Evolutionary conservation across 53 echinoderm and acorn worm species (phyloP), one percentile per base, ranked within the genome.

Genomic region (Holothuria scabra): DNA sequence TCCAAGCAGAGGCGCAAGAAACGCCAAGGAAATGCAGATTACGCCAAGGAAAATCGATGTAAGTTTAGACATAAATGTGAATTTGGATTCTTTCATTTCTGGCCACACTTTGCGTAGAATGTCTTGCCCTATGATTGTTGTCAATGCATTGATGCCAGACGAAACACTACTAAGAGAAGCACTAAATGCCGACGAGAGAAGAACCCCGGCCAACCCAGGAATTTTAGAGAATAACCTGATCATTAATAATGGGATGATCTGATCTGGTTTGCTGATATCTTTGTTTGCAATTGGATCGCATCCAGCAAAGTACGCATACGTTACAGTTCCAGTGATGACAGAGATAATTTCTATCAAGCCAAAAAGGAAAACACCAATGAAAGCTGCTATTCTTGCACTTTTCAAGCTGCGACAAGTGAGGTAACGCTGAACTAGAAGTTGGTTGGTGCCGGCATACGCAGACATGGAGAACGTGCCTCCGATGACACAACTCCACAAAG

Each of bases 131-230:
- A 55, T 48, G 8, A 76, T 41, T 11, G 76, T 28, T 14, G 76
- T 52, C 49, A 76, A 26, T 19, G 76, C 76, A 25, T 76, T 76
- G 37, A 76, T 52, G 20, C 46, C 28, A 21, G 76, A 76, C 25
- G 76, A 76, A 0, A 48, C 76, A 8, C 48, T 48, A 2, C 29
- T 48, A 18, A 76, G 24, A 0, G 76, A 48, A 29, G 76, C 76
- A 76, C 56, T 41, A 16, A 76, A 76, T 23, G 76, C 76, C 8
- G 48, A 52, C 14, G 28, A 46, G 12, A 76, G 24, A 41, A 76
- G 46, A n/a, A 76, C 13, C 9, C 76, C 76, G 28, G 46, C 10
- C 12, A 76, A 25, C 25, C 76, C 76, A 4, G 76, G 76, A 10
- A 26, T 76, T 9, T 21, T 25, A 44, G 29, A 29, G 28, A 76